Base-by-base conservation (phyloP, 2,797 vertebrate species). In the Melanotaenia boesemani region DNA sequence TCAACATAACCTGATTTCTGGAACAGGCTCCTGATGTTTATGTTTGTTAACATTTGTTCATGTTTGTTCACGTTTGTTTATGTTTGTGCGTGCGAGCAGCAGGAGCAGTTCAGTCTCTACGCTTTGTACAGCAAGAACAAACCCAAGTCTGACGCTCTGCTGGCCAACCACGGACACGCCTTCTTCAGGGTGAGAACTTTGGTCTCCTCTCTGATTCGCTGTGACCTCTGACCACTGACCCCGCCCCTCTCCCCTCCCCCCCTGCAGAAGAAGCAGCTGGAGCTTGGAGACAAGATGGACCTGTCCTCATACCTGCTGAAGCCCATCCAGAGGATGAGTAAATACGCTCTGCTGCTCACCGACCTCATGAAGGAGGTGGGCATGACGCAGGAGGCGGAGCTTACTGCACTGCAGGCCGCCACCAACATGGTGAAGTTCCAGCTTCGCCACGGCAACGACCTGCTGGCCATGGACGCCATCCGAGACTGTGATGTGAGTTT, bases 51-150 rank as follows among this genome's bases (percentile, higher is more conserved):
- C 32, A 6, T 32, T 32, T 32, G 32, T 32, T 3, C 32, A 6
- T 32, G 32, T 32, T 6, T 36, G 8, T 36, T 36, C 8, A 36
- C 36, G 37, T 67, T 11, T 58, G 28, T 36, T 6, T 41, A 7
- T 54, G 46, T 52, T 41, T 30, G 11, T 59, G 34, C 55, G 24
- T 69, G 20, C 72, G 76, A 88, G 41, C 92, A 99, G 97, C 95
- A 96, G 86, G 97, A 98, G 87, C 97, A 98, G 92, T 99, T 99
- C 83, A 88, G 95, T 71, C 94, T 99, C 82, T 99, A 99, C 0
- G 97, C 98, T 0, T 89, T 99, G 22, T 99, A 99, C 76, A 99
- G 97, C 88, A 99, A 98, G 91, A 99, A 99, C 90, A 99, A 99
- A 79, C 98, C 98, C 0, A 95, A 96, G 82, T 98, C 98, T 0